phyloP scores from a whole-genome alignment of 1,140 invertebrate species.

The Bombus ignitus region DNA sequence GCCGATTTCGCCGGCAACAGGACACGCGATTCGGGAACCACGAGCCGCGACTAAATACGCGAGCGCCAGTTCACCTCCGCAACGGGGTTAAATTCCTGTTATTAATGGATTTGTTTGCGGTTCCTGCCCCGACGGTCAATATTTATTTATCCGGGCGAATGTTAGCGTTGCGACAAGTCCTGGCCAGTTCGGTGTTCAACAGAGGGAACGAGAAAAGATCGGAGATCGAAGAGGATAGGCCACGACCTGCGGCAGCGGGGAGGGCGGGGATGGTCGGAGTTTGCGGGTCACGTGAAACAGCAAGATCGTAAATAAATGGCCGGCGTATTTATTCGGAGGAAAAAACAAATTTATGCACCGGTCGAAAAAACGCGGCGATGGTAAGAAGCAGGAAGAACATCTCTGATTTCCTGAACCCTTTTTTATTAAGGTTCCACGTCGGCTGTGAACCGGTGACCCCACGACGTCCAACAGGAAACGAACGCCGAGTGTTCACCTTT shows the following conservation, averaged over 20 bases:
- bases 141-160: conserved; percentile 74
- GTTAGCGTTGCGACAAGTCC: conserved; percentile 66
- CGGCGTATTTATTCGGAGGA: conserved; percentile 72
- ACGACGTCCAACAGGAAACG: conserved; percentile 4
- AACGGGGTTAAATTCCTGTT: conserved; percentile 73
- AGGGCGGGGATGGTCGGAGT: background rate
- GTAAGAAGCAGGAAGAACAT: conserved; percentile 22
- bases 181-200: background rate
- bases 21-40: background rate
- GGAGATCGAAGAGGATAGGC: background rate
- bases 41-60: conserved; percentile 33
- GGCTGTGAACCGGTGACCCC: conserved; percentile 8
- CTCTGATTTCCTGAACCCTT: conserved; percentile 34
- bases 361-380: conserved; percentile 43
- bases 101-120: conserved; percentile 80
- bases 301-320: conserved; percentile 71
- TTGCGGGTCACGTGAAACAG: conserved; percentile 1
- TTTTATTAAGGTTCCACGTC: background rate
- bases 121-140: conserved; percentile 72
- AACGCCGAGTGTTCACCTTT: conserved; percentile 19
- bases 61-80: conserved; percentile 47
- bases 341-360: conserved; percentile 72
- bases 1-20: conserved; percentile 42
- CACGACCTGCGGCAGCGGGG: background rate
- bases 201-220: background rate